Percentiles rank a stretch among this genome's conserved stretches.
Conservation (phyloP, 2,797 vertebrate species). For the Acipenser transmontanus region DNA sequence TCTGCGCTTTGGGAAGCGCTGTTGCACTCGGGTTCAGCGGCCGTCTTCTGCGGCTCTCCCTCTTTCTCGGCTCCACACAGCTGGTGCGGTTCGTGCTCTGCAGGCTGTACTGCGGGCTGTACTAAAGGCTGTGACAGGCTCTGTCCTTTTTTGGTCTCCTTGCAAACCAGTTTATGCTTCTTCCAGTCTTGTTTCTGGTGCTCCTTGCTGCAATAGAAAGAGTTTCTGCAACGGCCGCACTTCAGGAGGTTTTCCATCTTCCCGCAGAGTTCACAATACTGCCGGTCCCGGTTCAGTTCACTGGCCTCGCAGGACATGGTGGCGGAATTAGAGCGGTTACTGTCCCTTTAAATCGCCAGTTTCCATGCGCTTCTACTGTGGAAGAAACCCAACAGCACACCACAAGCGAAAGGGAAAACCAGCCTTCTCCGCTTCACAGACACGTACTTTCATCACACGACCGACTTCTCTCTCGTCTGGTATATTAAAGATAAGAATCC, state of each 20-base stretch:
- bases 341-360: constrained; percentile 52
- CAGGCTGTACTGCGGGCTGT: constrained; percentile 15
- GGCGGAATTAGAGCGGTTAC: constrained; percentile 22
- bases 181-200: constrained; percentile 95
- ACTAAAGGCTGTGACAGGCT: constrained; percentile 34
- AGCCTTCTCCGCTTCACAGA: constrained; percentile 25
- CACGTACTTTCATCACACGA: constrained; percentile 27
- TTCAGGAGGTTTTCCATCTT: constrained; percentile 93
- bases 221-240: constrained; percentile 84
- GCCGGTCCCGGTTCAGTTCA: constrained; percentile 56
- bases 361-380: constrained; percentile 48
- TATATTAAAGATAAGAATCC: constrained; percentile 12
- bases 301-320: constrained; percentile 45
- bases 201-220: constrained; percentile 94
- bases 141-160: constrained; percentile 50
- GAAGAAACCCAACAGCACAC: constrained; percentile 44
- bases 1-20: constrained; percentile 19
- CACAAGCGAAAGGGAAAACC: constrained; percentile 35
- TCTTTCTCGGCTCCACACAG: constrained; percentile 19
- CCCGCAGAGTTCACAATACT: constrained; percentile 90
- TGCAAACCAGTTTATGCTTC: constrained; percentile 86
- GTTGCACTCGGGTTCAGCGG: constrained; percentile 18
- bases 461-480: constrained; percentile 16
- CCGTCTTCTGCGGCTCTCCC: constrained; percentile 23
- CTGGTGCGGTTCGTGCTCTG: constrained; percentile 10